Evolutionary conservation across 2,113 vertebrate genomes (phyloP), one percentile per base, ranked within the genome.

Genomic region (Petaurus breviceps): DNA sequence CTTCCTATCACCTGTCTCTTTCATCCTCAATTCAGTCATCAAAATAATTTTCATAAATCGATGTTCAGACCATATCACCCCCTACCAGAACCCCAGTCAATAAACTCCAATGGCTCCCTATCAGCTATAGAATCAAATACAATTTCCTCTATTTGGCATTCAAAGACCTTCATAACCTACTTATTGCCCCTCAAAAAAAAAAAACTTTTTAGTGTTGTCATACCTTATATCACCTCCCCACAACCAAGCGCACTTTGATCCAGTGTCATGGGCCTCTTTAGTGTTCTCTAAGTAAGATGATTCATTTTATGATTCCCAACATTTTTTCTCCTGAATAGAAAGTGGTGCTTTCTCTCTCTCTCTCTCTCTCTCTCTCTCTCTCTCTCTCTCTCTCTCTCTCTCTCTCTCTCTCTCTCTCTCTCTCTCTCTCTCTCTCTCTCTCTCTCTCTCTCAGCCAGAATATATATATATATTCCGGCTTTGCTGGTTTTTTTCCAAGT

Each of bases 1-100:
- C 31, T 68, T 11, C 47, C 47, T 49, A 49, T 68, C 28, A 37
- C 12, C n/a, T 37, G 3, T 68, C 31, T 68, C 31, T 2, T 68
- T 16, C 37, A 19, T n/a, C 31, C 23, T 61, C 57, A 28, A 61
- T 68, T 68, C 61, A 68, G 12, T 68, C 61, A 68, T n/a, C 61
- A 68, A n/a, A n/a, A 0, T 68, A 31, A 68, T n/a, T n/a, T 68
- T 68, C 31, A 12, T n/a, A 68, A n/a, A 68, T 11, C 55, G 26
- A 55, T 55, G 54, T 55, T 55, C 25, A 26, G 54, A 55, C 0
- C 55, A 28, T n/a, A 14, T 68, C 31, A 19, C 14, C 31, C 14
- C 31, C 3, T 1, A 68, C 11, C 12, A 0, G 0, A 10, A 1
- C 3, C 37, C 31, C 3, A 37, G 2, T 61, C 28, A 31, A 61